These are phyloP conservation scores for Karalla daura DNA, from an alignment of 2,797 vertebrate genomes.

Conservation along the genomic window DNA sequence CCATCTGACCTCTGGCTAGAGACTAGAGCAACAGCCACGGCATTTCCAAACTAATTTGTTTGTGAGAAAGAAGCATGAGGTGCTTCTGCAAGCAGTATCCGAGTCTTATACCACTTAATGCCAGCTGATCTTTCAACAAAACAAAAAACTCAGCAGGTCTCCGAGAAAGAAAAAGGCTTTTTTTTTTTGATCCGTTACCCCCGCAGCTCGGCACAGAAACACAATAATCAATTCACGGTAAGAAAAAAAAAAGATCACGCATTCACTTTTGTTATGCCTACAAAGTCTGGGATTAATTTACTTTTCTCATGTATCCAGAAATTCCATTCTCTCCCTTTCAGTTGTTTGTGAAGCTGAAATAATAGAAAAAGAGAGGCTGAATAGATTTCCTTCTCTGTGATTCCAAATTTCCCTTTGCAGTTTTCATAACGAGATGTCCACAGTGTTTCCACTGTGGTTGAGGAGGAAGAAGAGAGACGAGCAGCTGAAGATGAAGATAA, in stretches of 20 bases:
- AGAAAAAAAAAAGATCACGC: slow-evolving; percentile 30
- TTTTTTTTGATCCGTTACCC: slow-evolving; percentile 23
- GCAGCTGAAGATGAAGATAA: not conserved
- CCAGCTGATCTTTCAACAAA: slow-evolving; percentile 17
- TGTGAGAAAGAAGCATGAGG: not conserved
- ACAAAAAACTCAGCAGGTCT: slow-evolving; percentile 3
- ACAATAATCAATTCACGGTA: slow-evolving; percentile 34
- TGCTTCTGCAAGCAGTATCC: not conserved
- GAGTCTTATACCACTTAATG: not conserved
- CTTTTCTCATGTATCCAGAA: not conserved
- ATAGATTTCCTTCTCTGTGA: not conserved
- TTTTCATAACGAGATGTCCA: not conserved
- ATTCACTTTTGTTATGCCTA: slow-evolving; percentile 18
- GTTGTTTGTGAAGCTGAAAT: not conserved
- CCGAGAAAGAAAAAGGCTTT: not conserved
- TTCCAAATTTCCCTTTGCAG: not conserved
- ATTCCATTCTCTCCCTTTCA: not conserved
- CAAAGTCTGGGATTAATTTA: not conserved
- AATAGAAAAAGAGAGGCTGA: too few species aligned
- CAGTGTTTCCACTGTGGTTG: not conserved
- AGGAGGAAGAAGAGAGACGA: not conserved
- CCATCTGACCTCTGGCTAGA: too few species aligned
- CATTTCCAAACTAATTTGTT: not conserved
- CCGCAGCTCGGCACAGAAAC: slow-evolving; percentile 9
- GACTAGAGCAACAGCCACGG: too few species aligned